Conservation (phyloP, 2,888 invertebrate species). For the Cinara cedri region DNA sequence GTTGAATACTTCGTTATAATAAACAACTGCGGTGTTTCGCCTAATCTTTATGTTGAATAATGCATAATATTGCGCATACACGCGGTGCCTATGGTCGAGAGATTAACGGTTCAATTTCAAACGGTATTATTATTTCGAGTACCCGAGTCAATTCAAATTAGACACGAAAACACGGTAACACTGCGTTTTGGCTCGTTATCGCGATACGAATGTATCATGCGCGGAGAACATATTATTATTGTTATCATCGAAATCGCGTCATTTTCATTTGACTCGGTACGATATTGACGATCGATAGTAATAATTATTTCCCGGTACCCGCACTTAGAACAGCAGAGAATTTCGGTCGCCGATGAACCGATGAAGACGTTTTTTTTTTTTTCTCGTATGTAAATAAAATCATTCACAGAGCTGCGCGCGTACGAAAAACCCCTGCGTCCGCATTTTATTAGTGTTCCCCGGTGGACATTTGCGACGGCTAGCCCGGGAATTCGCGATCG, state of each 20-base stretch:
- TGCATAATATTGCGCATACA: not conserved
- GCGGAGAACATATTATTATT: not conserved
- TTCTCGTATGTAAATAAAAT: not conserved
- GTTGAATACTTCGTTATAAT: too few relatives aligned
- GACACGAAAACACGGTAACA: conserved; percentile 2
- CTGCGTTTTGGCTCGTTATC: not conserved
- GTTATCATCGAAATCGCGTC: not conserved
- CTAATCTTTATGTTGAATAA: conserved; percentile 25
- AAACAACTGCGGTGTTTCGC: not conserved
- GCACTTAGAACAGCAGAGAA: not conserved
- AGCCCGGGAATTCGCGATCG: too few relatives aligned
- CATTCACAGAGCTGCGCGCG: too few relatives aligned
- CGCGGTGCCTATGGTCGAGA: too few relatives aligned
- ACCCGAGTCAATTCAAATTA: not conserved
- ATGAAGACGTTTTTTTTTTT: not conserved
- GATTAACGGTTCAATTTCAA: not conserved
- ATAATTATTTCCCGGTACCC: not conserved
- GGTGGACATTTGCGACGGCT: too few relatives aligned
- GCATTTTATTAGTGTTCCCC: too few relatives aligned
- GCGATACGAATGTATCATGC: not conserved
- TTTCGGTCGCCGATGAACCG: not conserved
- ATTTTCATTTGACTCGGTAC: not conserved
- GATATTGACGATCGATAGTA: conserved; percentile 2
- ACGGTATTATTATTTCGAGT: too few relatives aligned
- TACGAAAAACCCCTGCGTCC: too few relatives aligned